Evolutionary conservation across 2,113 vertebrate species (phyloP).

Genomic region (Percina caprodes): DNA sequence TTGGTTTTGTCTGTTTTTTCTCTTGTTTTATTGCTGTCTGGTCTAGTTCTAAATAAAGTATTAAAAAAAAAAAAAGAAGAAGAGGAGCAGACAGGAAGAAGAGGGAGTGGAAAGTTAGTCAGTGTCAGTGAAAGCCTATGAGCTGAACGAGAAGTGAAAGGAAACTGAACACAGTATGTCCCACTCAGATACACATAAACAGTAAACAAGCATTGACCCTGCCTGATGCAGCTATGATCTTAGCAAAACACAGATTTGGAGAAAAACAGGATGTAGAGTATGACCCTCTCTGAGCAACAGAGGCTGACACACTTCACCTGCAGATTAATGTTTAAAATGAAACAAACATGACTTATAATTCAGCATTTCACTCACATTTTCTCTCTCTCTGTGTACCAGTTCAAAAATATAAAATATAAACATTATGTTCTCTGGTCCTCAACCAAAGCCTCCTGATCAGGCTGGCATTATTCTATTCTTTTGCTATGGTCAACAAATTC

Average conservation of each 20-base stretch:
- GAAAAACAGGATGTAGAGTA: slow-evolving; percentile 5
- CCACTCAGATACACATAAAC: slow-evolving; percentile 3
- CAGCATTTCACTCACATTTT: background rate
- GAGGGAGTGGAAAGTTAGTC: slow-evolving; percentile 19
- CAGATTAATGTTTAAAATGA: slow-evolving; percentile 8
- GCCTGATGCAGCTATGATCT: slow-evolving; percentile 2
- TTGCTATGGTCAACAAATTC: background rate
- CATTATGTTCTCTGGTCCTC: background rate
- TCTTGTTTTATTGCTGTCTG: too few relatives aligned
- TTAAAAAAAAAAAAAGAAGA: too few relatives aligned
- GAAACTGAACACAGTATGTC: background rate
- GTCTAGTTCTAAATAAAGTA: too few relatives aligned
- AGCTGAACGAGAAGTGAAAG: slow-evolving; percentile 14
- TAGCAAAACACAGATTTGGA: background rate
- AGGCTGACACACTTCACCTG: slow-evolving; percentile 8
- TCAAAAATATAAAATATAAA: background rate
- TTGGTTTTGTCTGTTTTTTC: too few relatives aligned
- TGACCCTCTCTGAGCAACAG: slow-evolving; percentile 1
- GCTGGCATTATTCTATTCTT: background rate
- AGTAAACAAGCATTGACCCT: slow-evolving; percentile 5
- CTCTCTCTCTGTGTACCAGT: background rate
- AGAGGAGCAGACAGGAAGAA: background rate
- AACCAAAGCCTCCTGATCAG: background rate
- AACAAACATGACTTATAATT: slow-evolving; percentile 29
- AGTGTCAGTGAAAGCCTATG: background rate